Conservation (phyloP, 2,888 invertebrate species). For the Sisyra terminalis region DNA sequence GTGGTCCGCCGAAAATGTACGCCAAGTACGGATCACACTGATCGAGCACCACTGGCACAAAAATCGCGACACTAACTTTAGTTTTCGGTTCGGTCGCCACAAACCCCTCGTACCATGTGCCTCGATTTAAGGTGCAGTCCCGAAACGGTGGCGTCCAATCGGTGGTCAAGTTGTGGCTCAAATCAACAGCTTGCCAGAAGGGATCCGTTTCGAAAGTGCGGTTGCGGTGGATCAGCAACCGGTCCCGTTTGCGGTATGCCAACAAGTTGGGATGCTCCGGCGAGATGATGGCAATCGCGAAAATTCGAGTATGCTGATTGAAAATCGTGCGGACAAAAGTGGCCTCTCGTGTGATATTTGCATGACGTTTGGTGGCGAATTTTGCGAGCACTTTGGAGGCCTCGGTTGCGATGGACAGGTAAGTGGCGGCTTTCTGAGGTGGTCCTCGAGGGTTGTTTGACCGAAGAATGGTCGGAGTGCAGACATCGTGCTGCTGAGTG, state of each 20-base stretch:
- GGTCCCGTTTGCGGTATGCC: slow-evolving; percentile 4
- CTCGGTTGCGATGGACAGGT: slow-evolving; percentile 4
- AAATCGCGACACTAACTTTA: slow-evolving; percentile 19
- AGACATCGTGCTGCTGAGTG: too few species aligned
- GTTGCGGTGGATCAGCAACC: slow-evolving; percentile 2
- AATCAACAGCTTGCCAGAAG: slow-evolving; percentile 2
- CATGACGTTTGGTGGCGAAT: slow-evolving; percentile 25
- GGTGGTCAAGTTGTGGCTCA: neutral
- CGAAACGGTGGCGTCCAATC: slow-evolving; percentile 27
- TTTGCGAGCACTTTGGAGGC: slow-evolving; percentile 18
- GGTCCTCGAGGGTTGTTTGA: too few species aligned
- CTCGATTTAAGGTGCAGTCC: slow-evolving; percentile 23
- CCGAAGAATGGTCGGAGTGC: too few species aligned
- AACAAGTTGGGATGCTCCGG: neutral
- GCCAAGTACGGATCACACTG: slow-evolving; percentile 55
- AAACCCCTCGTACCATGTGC: slow-evolving; percentile 24
- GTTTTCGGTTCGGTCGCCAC: slow-evolving; percentile 15
- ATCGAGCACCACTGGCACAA: slow-evolving; percentile 39
- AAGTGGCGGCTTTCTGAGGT: neutral
- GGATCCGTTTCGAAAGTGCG: slow-evolving; percentile 4
- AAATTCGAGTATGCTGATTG: slow-evolving; percentile 4
- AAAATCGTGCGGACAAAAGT: slow-evolving; percentile 11
- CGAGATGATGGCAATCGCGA: slow-evolving; percentile 1
- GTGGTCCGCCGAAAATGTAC: slow-evolving; percentile 49
- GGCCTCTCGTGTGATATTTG: slow-evolving; percentile 22